Base-by-base conservation (phyloP, 2,797 vertebrate species). In the Picus viridis region DNA sequence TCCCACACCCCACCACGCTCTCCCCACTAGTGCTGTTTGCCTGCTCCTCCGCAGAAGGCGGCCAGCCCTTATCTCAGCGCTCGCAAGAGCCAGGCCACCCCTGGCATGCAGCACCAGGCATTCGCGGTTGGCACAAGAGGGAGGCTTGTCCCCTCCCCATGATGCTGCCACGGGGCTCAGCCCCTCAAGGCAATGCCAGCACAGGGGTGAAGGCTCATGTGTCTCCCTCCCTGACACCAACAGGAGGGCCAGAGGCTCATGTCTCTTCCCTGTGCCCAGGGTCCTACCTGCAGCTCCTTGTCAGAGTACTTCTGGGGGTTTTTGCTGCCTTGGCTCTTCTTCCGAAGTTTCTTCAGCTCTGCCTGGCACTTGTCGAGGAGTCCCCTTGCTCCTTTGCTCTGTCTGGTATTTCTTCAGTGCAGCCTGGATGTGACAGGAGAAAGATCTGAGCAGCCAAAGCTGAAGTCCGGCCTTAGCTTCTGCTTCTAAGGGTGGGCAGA, bases 241-340 rank as follows among this genome's bases (percentile, higher is more conserved):
- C 27, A 17, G 27, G 4, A 30, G 34, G 24, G 13, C 5, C 9
- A 24, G 73, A 15, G 7, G 47, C 54, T 2, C 2, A 7, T 62
- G 3, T 10, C 34, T 10, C 34, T 8, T 41, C 26, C 36, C 2
- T 47, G 4, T 7, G 2, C 12, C 57, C 3, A 0, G 17, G 16
- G 3, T 7, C 97, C 67, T 87, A 99, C 99, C 99, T 99, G 99
- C 98, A 99, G 98, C 97, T 99, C 99, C 80, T 99, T 99, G 94
- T 99, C 99, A 0, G 98, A 99, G 76, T 99, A 99, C 74, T 99
- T 99, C 96, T 99, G 98, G 0, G 99, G 99, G 96, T 99, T 99
- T 97, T 99, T 99, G 98, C 99, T 99, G 85, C 99, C 99, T 89
- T 99, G 99, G 97, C 99, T 99, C 98, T 99, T 99, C 97, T 99